Conservation (phyloP, 2,888 invertebrate genomes). For the Lottia gigantea region DNA sequence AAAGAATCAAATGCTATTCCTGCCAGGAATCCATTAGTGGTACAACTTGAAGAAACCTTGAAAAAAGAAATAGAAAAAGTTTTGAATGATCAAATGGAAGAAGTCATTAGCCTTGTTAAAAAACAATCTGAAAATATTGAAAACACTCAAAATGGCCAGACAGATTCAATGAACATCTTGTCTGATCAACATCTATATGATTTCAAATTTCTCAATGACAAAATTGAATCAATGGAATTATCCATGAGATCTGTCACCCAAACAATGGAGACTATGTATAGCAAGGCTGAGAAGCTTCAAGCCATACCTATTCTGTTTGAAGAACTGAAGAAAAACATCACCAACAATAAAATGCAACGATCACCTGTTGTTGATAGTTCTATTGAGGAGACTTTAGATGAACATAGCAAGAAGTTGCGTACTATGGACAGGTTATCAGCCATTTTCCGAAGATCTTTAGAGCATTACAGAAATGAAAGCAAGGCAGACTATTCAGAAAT, state of each 20-base stretch:
- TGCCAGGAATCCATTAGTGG: constrained; percentile 2
- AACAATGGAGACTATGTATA: constrained; percentile 23
- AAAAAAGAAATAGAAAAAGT: constrained; percentile 26
- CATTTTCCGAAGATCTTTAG: constrained; percentile 38
- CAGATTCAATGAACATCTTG: constrained; percentile 25
- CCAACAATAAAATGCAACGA: not conserved
- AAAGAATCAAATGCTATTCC: not conserved
- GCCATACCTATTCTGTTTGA: constrained; percentile 23
- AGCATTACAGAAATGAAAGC: constrained; percentile 44
- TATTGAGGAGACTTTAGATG: constrained; percentile 22
- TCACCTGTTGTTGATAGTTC: not conserved
- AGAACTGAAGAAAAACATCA: constrained; percentile 34
- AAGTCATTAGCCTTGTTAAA: constrained; percentile 25
- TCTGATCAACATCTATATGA: constrained; percentile 22
- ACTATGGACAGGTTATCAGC: constrained; percentile 30
- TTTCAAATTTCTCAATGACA: constrained; percentile 25
- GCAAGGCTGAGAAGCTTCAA: constrained; percentile 20
- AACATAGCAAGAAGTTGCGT: constrained; percentile 27
- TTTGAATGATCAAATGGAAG: constrained; percentile 25
- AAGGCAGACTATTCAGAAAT: constrained; percentile 28
- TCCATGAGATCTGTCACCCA: constrained; percentile 28
- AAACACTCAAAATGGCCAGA: constrained; percentile 22
- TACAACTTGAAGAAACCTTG: constrained; percentile 28
- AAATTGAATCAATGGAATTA: constrained; percentile 19
- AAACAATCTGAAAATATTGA: constrained; percentile 27